Percentiles rank a stretch among this genome's conserved stretches.
Evolutionary conservation across 1,140 invertebrate genomes (phyloP).

Genomic region (Papilio polyxenes): DNA sequence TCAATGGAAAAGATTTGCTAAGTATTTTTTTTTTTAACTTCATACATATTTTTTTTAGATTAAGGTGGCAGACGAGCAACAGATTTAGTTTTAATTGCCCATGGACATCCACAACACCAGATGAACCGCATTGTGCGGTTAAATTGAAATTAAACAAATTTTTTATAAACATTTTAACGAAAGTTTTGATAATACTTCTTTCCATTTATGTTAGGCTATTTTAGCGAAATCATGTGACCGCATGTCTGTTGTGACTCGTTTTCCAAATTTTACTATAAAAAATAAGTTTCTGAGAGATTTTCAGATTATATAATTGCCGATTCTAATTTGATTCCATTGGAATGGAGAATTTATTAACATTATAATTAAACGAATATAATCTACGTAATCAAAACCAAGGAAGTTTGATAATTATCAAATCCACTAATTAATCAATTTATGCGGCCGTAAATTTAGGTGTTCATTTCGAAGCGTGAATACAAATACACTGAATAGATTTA

Average conservation of each 20-base stretch:
- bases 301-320: not conserved
- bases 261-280: not conserved
- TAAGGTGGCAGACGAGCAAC: too few relatives aligned
- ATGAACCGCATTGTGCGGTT: too few relatives aligned
- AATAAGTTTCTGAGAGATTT: not conserved
- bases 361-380: not conserved
- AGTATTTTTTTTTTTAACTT: too few relatives aligned
- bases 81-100: too few relatives aligned
- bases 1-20: not conserved
- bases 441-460: not conserved
- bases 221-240: too few relatives aligned
- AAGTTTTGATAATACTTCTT: too few relatives aligned
- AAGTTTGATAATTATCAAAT: not conserved
- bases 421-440: conserved; percentile 16
- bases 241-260: too few relatives aligned
- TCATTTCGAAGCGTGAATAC: not conserved
- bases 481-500: conserved; percentile 4
- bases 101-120: too few relatives aligned
- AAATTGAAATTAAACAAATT: too few relatives aligned
- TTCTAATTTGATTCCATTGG: not conserved
- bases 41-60: not conserved
- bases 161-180: too few relatives aligned
- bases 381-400: not conserved
- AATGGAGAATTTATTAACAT: not conserved
- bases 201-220: too few relatives aligned